Evolutionary conservation across 2,888 invertebrate genomes (phyloP), one percentile per base, ranked within the genome.

Genomic region (Hirtodrosophila cameraria): DNA sequence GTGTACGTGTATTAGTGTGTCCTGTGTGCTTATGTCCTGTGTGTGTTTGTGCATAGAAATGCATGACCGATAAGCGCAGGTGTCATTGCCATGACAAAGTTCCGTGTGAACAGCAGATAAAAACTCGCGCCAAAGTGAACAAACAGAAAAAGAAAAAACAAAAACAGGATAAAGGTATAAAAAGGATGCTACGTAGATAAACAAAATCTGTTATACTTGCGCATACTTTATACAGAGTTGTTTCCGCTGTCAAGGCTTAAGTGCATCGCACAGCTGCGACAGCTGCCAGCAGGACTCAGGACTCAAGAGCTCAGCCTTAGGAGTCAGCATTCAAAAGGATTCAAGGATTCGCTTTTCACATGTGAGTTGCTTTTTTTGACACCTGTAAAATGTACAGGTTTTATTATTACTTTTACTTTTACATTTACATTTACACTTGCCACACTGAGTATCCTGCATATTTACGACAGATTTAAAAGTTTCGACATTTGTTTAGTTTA

Each of bases 351-450:
- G 50, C 48, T 23, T 31, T 23, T 31, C 43, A 55, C 69, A 65
- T 58, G 77, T 78, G 59, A 80, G 84, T 83, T n/a, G n/a, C n/a
- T n/a, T n/a, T n/a, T 53, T 58, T 35, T 53, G 53, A 54, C 78
- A 80, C 58, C 77, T 69, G 61, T 55, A 54, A 58, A 61, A 57
- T 59, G 53, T 49, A 49, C 23, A 69, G 61, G 75, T 82, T 84
- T 76, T 43, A 49, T 42, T 46, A 54, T 15, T 13, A 25, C 33
- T 31, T 35, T 53, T 12, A 18, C 43, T n/a, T 38, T 25, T 33
- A 16, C 25, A 46, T 27, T 18, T 12, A 2, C 1, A 18, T 13
- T 16, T 15, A 18, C 15, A 28, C 30, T 18, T 39, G 3, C 42
- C 12, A n/a, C n/a, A n/a, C n/a, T n/a, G n/a, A n/a, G n/a, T 8